Evolutionary conservation across 2,888 invertebrate species (phyloP), one percentile per base, ranked within the genome.

Genomic region (Netelia virgata): DNA sequence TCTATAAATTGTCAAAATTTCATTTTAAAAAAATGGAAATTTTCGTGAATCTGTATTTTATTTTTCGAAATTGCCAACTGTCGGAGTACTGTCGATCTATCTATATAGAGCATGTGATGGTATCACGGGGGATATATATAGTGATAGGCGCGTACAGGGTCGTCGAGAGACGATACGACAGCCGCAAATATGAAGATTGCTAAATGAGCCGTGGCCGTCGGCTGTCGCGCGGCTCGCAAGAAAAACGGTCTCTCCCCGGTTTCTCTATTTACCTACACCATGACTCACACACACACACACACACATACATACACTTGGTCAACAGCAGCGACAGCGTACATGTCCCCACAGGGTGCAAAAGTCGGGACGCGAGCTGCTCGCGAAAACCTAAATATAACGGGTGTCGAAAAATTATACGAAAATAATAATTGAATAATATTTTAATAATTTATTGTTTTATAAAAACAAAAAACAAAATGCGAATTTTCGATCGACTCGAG

Each of bases 181-280:
- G 47, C 55, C 83, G 80, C 84, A 86, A 88, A 88, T 88, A 86
- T 83, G 83, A 87, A 88, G 89, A 90, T 90, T 87, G 89, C 85
- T 88, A 89, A 91, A 91, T 90, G 90, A 90, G 88, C 88, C 89
- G 86, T 91, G 82, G 87, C 86, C 82, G 84, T 82, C 84, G 82
- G 82, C 78, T 82, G 84, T 82, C 69, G 61, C 47, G 43, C 47
- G 14, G 47, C 55, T 41, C 28, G 47, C 6, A 69, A 74, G 76
- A 79, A 82, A 86, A 84, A 82, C 79, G 82, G n/a, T 82, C 74
- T 61, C 68, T 59, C 73, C 66, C 63, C 41, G 47, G 36, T 78
- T 61, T 69, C 78, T 41, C 41, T 23, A 53, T 64, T 11, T 47
- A 28, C 28, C n/a, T n/a, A 47, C 23, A 11, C 63, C n/a, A 20